Percentiles rank a stretch among this genome's conserved stretches.
phyloP scores from a whole-genome alignment of 2,888 invertebrate species.

The Trissonchulus sp. region DNA sequence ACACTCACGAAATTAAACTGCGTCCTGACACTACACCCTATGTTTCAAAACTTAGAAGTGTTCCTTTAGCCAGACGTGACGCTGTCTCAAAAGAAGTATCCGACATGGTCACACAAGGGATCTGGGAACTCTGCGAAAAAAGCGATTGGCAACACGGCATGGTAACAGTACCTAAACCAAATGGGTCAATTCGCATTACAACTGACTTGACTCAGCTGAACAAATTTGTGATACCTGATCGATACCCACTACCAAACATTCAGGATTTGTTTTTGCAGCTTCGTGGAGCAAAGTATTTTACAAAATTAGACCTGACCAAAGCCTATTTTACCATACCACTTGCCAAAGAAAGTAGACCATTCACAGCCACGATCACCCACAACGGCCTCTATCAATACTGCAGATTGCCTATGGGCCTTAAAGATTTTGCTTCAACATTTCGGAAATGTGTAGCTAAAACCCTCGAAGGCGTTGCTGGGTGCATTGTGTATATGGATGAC shows the following conservation, averaged over 20 bases:
- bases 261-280: too few relatives aligned
- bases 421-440: background rate
- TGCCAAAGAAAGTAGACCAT: background rate
- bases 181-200: too few relatives aligned
- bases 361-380: background rate
- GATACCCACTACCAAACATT: slow-evolving; percentile 7
- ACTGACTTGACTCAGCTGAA: too few relatives aligned
- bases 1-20: too few relatives aligned
- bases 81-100: too few relatives aligned
- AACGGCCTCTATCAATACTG: background rate
- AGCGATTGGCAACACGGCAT: too few relatives aligned
- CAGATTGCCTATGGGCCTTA: background rate
- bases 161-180: too few relatives aligned
- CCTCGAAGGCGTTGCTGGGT: background rate
- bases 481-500: background rate
- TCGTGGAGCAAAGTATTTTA: background rate
- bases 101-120: too few relatives aligned
- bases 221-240: background rate
- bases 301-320: background rate
- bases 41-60: too few relatives aligned
- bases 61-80: too few relatives aligned
- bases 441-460: background rate
- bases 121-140: too few relatives aligned
- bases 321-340: background rate
- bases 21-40: too few relatives aligned